Evolutionary conservation across 2,113 vertebrate species (phyloP).

Genomic region (Pantherophis guttatus): DNA sequence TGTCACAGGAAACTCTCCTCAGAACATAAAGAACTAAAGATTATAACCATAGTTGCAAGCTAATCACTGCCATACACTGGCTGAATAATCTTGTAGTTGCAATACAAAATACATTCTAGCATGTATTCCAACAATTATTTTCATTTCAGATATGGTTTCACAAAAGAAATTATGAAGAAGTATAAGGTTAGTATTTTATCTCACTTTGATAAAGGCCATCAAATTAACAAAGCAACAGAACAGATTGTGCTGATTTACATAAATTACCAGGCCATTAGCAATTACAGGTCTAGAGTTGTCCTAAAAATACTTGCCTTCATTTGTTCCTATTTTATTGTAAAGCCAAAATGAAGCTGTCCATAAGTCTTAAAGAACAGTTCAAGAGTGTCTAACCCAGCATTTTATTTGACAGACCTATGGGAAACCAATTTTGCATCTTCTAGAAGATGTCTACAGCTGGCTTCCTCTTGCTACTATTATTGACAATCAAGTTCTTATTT

Average conservation of each 20-base stretch:
- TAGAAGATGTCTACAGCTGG: constrained; percentile 89
- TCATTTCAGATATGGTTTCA: constrained; percentile 91
- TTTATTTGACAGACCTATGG: constrained; percentile 76
- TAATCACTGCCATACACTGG: background rate
- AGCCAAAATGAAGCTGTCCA: background rate
- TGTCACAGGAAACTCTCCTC: background rate
- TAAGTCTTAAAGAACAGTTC: background rate
- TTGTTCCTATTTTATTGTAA: background rate
- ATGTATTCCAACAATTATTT: background rate
- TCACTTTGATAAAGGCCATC: background rate
- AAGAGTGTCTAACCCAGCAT: constrained; percentile 2
- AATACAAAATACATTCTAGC: background rate
- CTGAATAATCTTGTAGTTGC: background rate
- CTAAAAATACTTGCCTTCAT: background rate
- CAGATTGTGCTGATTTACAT: background rate
- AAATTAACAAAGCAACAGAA: background rate
- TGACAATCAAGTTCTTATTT: constrained; percentile 86
- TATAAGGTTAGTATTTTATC: constrained; percentile 81
- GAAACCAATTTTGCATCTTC: constrained; percentile 78
- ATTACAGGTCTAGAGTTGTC: background rate
- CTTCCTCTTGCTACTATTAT: constrained; percentile 90
- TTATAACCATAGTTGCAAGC: background rate
- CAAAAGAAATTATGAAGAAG: constrained; percentile 90
- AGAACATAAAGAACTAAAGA: background rate
- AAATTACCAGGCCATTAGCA: background rate